Base-by-base conservation (phyloP, 2,888 invertebrate genomes). In the Brenthis ino region DNA sequence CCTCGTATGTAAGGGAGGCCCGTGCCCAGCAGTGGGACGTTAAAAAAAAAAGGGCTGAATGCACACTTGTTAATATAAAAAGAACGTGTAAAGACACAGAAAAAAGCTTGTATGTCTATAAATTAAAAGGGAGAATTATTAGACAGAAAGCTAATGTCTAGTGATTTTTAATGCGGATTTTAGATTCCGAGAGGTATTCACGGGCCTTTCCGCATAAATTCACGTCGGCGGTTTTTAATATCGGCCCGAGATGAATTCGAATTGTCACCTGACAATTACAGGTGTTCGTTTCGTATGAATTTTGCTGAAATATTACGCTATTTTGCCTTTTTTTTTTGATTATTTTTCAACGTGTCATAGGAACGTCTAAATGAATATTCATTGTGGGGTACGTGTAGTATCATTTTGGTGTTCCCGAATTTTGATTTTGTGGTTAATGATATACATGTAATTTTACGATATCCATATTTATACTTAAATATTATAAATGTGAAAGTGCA, bases 141-240 rank as follows among this genome's bases (percentile, higher is more conserved):
- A 65, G 50, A 65, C 28, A 63, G 48, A 63, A 63, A 57, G 67
- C 56, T 71, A 72, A 67, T 70, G 65, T 57, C 68, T 57, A 64
- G 71, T 47, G 71, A 73, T 69, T 73, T 74, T 74, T 74, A 72
- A 70, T 70, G 71, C 60, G 65, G 57, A 57, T 69, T 74, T 70
- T 68, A 71, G 70, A 66, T 72, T 66, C 65, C 72, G 53, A 75
- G 74, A 63, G 74, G 73, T 63, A 65, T 72, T 71, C 73, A 70
- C 71, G 70, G 71, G 75, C 75, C 70, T 74, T 77, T 75, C 74
- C 69, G 78, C 77, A 80, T 82, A 81, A 81, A 82, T 80, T 81
- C 68, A 65, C 68, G 79, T 80, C 72, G 75, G 82, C 80, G 82
- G 79, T 83, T 85, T 86, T 85, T 82, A 85, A 85, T 84, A 83